Evolutionary conservation across 2,888 invertebrate genomes (phyloP), one percentile per base, ranked within the genome.

Genomic region (Apoda limacodes): DNA sequence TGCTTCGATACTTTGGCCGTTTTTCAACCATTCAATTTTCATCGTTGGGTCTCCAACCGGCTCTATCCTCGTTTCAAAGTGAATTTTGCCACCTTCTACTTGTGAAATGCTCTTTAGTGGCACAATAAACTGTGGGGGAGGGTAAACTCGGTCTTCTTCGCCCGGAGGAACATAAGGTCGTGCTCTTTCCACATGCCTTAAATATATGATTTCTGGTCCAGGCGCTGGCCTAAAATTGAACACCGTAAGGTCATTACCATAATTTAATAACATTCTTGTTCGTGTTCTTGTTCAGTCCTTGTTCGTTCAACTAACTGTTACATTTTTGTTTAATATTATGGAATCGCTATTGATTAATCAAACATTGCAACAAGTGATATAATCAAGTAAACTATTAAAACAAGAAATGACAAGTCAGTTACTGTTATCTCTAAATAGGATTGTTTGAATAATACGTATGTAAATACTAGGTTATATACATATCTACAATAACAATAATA

Each of bases 31-130:
- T 80, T 97, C 95, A 51, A 98, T 93, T 58, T 89, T 89, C 94
- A 98, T 94, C 28, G 90, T 91, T 43, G 97, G 95, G 76, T 98
- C 98, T 47, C 96, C 96, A 58, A 96, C 93, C 48, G 98, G 98
- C 76, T 94, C 93, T 75, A 98, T 92, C 72, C 95, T 90, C 63
- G 96, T 97, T 83, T 98, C 98, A 83, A 98, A 95, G 82, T 97
- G 95, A 57, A 95, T 89, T 62, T 93, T 88, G 60, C 93, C 93
- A 69, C 96, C 94, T 80, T 97, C 97, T 60, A 88, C 84, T 65
- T 93, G 89, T 49, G 88, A 82, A 43, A 89, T 83, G 76, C 93
- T 91, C 55, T 86, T 86, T 48, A 95, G 82, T 50, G 94, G 94
- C 71, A 94, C 88, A 59, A 94, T 92, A 75, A 95, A 95, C 71